Evolutionary conservation across 2,113 vertebrate genomes (phyloP).

Genomic region (Ailurus styani): DNA sequence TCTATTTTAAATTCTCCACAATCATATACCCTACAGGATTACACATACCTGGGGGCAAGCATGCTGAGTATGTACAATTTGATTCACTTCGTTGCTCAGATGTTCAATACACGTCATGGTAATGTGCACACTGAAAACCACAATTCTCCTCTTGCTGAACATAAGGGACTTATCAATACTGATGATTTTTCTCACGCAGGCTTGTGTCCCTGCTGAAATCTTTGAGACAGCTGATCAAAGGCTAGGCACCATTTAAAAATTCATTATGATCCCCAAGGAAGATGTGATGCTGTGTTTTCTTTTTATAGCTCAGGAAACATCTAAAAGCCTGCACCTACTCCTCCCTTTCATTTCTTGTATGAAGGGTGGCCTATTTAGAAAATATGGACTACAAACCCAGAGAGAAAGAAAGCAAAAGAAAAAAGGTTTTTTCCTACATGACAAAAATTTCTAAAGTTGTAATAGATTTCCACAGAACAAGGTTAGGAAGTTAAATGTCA

Average conservation of each 20-base stretch:
- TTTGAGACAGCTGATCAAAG: not conserved
- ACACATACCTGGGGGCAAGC: not conserved
- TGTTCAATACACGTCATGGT: not conserved
- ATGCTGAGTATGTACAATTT: not conserved
- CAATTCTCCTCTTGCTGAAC: slow-evolving; percentile 45
- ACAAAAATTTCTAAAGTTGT: not conserved
- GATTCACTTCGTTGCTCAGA: not conserved
- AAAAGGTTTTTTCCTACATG: not conserved
- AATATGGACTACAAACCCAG: not conserved
- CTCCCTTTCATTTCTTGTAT: not conserved
- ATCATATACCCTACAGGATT: not conserved
- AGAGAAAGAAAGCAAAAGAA: not conserved
- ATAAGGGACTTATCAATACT: not conserved
- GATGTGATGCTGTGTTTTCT: slow-evolving; percentile 15
- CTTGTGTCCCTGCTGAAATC: slow-evolving; percentile 16
- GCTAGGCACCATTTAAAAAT: slow-evolving; percentile 43
- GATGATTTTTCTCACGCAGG: slow-evolving; percentile 13
- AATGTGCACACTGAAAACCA: slow-evolving; percentile 49
- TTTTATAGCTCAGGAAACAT: slow-evolving; percentile 15
- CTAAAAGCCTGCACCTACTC: not conserved
- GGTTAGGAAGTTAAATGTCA: not conserved
- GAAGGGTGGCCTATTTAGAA: not conserved
- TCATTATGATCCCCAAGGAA: not conserved
- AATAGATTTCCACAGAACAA: not conserved
- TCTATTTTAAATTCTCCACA: not conserved